A percentile compares a stretch with the other conserved stretches of the same genome.
Conservation (phyloP, 2,888 invertebrate genomes). For the Rhogogaster chlorosoma region DNA sequence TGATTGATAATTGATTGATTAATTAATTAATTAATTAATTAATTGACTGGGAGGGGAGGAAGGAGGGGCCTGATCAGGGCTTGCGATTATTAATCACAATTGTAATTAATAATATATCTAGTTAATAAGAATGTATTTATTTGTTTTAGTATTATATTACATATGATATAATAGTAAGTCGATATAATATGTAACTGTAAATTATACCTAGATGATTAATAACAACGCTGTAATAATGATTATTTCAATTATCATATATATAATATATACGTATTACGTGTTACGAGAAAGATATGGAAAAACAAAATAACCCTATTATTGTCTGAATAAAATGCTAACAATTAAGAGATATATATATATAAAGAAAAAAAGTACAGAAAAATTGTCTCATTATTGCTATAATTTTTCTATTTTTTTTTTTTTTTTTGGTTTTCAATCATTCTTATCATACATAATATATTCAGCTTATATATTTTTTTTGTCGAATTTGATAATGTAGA, state of each 20-base stretch:
- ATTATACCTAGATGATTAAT: not conserved
- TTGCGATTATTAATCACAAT: not conserved
- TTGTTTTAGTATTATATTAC: conserved; percentile 11
- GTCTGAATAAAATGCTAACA: not conserved
- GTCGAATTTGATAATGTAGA: no score
- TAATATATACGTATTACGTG: not conserved
- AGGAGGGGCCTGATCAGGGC: not conserved
- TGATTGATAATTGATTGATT: not conserved
- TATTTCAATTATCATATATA: not conserved
- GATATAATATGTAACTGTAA: not conserved
- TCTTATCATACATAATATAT: not conserved
- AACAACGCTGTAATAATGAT: not conserved
- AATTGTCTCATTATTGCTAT: not conserved
- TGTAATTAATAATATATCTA: not conserved
- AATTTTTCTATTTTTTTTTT: not conserved
- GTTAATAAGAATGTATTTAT: conserved; percentile 25
- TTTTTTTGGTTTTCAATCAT: not conserved
- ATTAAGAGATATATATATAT: not conserved
- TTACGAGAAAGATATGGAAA: not conserved
- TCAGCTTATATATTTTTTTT: no score
- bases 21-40: not conserved
- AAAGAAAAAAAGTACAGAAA: not conserved
- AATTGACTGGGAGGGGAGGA: no score
- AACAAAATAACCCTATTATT: not conserved
- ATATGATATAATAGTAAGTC: not conserved